Conservation (phyloP, 2,888 invertebrate species). For the Dasysyrphus albostriatus region DNA sequence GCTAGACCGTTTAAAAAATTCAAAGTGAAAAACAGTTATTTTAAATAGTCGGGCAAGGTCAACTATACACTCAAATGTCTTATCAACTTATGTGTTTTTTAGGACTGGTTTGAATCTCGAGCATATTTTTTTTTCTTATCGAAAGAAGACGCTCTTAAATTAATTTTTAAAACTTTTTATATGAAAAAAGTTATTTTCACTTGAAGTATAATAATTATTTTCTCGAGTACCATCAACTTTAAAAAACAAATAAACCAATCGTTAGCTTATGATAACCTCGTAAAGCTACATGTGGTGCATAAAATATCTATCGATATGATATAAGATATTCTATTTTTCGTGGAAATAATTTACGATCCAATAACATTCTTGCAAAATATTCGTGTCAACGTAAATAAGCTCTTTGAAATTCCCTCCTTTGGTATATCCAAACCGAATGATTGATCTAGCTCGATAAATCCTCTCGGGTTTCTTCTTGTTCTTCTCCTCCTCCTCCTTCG, state of each 20-base stretch:
- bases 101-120: too few relatives aligned
- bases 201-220: too few relatives aligned
- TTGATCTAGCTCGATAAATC: constrained; percentile 68
- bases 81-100: too few relatives aligned
- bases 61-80: too few relatives aligned
- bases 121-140: too few relatives aligned
- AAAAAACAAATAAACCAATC: constrained; percentile 10
- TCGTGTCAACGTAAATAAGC: constrained; percentile 63
- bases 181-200: too few relatives aligned
- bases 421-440: constrained; percentile 43
- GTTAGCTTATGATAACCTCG: neutral
- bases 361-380: constrained; percentile 47
- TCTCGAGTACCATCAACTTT: neutral
- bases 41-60: too few relatives aligned
- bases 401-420: constrained; percentile 42
- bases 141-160: too few relatives aligned
- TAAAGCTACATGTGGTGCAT: neutral
- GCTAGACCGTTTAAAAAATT: too few relatives aligned
- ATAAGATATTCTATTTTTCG: constrained; percentile 43
- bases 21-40: too few relatives aligned
- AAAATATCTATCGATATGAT: neutral
- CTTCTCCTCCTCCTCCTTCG: too few relatives aligned
- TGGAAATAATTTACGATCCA: constrained; percentile 63
- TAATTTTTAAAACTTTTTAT: too few relatives aligned
- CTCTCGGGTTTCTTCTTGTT: constrained; percentile 36